Evolutionary conservation across 2,113 vertebrate genomes (phyloP), one percentile per base, ranked within the genome.

Genomic region (Oplegnathus fasciatus): DNA sequence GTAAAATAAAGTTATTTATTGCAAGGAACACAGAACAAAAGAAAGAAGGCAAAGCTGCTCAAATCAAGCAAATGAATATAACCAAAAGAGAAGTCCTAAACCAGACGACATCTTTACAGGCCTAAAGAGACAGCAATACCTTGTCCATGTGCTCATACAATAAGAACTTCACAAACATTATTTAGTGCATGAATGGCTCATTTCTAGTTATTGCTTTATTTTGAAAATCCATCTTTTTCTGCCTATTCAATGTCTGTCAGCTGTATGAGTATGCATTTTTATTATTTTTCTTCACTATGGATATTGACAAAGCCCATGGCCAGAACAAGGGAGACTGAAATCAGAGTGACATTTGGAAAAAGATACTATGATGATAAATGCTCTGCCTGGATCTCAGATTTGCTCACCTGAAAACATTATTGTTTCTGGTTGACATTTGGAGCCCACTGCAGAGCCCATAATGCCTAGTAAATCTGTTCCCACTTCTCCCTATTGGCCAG

Each of bases 391-490:
- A 48, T 83, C 32, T 75, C 24, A 2, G 37, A 67, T 86, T 82
- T 28, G 24, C 37, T 67, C 75, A 83, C 60, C 60, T 76, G 57
- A 84, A 70, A 69, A 70, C 52, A 80, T 70, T 37, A 70, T 76
- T 76, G 77, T 72, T 66, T 73, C 60, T 46, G 44, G 28, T 62
- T 81, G 67, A 84, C 77, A 88, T 87, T 80, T 87, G 60, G 44
- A 71, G 65, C 6, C 20, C 0, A 7, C 26, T 54, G 15, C 64
- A n/a, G 46, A 75, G 75, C 24, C 26, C 42, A 26, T 73, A 68
- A 67, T 66, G 42, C 46, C 7, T 17, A 32, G 40, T 58, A 54
- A 61, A 72, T 80, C 55, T 52, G 24, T 82, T 68, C 32, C 57
- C 26, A 10, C 67, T 62, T 78, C n/a, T 34, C 57, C 9, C 9